A percentile compares a stretch with the other conserved stretches of the same genome.
Conservation (phyloP, 2,797 vertebrate genomes). For the Falco cherrug region DNA sequence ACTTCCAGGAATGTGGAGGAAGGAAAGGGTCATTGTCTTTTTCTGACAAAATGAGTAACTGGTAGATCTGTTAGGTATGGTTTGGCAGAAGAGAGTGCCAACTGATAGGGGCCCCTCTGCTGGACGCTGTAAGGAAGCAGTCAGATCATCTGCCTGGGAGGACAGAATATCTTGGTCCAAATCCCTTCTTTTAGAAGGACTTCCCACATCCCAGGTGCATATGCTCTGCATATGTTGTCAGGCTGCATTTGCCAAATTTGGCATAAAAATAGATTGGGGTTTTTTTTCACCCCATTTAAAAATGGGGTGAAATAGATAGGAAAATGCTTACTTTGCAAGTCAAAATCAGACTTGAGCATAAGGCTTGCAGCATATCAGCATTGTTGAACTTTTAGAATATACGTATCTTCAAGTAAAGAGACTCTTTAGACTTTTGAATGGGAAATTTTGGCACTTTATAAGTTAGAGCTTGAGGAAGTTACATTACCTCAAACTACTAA, state of each 20-base stretch:
- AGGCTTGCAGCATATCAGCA: neutral
- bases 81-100: neutral
- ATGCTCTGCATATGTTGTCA: no score
- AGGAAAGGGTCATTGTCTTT: neutral
- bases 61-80: neutral
- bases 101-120: accelerated
- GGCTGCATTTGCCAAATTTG: neutral
- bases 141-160: neutral
- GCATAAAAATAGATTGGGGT: no score
- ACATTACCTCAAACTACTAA: neutral
- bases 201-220: neutral
- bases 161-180: neutral
- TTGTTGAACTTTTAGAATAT: neutral
- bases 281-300: no score
- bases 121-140: neutral
- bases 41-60: neutral
- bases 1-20: neutral
- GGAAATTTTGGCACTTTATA: neutral
- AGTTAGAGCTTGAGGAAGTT: neutral
- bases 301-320: neutral
- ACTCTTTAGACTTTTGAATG: neutral
- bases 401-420: neutral
- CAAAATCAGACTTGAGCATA: neutral
- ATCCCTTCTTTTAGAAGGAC: neutral
- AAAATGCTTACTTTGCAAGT: neutral